These are phyloP conservation scores for Elaphurus davidianus DNA, from an alignment of 2,113 vertebrate genomes.

Conservation along the genomic window DNA sequence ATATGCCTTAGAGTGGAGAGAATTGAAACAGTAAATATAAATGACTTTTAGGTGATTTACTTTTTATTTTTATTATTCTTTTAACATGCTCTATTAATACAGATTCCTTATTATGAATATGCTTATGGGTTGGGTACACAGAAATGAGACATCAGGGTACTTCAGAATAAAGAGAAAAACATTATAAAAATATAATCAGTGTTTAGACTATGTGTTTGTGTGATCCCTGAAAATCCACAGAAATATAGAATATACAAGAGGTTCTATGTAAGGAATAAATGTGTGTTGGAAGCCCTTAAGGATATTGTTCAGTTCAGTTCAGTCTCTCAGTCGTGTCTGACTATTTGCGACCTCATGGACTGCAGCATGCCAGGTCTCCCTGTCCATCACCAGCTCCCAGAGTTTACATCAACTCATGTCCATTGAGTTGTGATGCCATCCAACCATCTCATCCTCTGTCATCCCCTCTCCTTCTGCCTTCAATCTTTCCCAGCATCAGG, in stretches of 20 bases:
- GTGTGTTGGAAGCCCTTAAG: not conserved
- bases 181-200: not conserved
- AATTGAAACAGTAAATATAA: not conserved
- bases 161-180: conserved; percentile 2
- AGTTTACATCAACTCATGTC: not conserved
- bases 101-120: not conserved
- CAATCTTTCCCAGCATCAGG: not conserved
- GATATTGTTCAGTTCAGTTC: not conserved
- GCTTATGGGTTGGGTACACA: not conserved
- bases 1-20: not conserved
- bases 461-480: not conserved
- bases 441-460: not conserved
- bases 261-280: not conserved
- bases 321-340: not conserved
- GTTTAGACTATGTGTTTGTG: not conserved
- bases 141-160: not conserved
- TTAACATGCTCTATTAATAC: not conserved
- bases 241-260: not conserved
- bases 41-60: not conserved
- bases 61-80: not conserved
- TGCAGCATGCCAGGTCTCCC: not conserved
- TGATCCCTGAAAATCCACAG: not conserved
- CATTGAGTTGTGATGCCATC: not conserved
- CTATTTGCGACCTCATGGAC: not conserved
- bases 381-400: not conserved